These are phyloP conservation scores for Phalacrocorax brasilianus DNA, from an alignment of 2,113 vertebrate species.

Conservation along the genomic window DNA sequence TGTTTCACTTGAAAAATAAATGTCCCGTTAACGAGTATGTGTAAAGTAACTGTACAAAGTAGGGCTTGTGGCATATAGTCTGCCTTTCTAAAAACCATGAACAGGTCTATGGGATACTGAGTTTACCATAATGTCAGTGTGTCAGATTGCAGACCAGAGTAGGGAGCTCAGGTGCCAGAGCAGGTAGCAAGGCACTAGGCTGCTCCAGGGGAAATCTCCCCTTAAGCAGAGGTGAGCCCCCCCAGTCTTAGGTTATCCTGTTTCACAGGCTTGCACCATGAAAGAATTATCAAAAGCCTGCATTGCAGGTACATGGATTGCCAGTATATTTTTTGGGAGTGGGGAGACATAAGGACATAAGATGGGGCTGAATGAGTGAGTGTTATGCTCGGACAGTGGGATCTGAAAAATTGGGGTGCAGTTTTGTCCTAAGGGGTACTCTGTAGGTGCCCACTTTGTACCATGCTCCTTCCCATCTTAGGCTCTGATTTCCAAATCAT, in stretches of 20 bases:
- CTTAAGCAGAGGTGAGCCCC: not conserved
- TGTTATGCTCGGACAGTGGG: not conserved
- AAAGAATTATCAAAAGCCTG: not conserved
- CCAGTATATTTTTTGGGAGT: not conserved
- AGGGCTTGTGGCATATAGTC: not conserved
- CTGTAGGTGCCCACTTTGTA: not conserved
- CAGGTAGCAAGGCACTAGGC: not conserved
- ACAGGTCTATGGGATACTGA: not conserved
- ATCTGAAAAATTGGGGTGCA: not conserved
- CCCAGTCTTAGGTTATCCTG: not conserved
- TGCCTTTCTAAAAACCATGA: not conserved
- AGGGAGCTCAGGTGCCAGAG: not conserved
- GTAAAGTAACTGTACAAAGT: not conserved
- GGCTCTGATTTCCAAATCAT: not conserved
- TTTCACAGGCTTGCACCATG: not conserved
- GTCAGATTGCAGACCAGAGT: rapidly evolving
- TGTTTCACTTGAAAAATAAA: not conserved
- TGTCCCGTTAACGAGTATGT: not conserved
- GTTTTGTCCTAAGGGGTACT: not conserved
- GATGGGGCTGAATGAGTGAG: not conserved
- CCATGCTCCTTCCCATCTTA: not conserved
- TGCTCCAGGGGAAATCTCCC: not conserved
- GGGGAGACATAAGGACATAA: not conserved
- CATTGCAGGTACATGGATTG: not conserved
- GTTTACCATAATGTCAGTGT: not conserved